Conservation (phyloP, 1,140 invertebrate genomes). For the Papilio helenus region DNA sequence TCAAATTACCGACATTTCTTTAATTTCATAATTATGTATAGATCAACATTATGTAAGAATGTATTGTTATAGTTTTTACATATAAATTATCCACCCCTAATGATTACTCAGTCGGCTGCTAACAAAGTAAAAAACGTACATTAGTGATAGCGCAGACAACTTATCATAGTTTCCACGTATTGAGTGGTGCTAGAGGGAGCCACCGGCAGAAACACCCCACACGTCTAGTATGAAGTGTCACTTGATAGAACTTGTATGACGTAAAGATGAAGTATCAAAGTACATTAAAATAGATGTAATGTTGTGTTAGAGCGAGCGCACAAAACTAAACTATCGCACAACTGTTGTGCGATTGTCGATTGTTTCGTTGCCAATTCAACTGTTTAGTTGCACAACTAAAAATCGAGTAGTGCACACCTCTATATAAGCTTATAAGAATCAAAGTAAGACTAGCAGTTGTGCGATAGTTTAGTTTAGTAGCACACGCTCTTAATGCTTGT, state of each 20-base stretch:
- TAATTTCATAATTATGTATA: no score
- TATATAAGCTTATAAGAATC: no score
- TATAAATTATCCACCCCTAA: background rate
- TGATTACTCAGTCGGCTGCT: background rate
- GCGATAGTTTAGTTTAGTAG: no score
- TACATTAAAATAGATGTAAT: background rate
- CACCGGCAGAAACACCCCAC: conserved; percentile 32
- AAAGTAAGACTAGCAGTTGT: no score
- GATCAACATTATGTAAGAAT: no score
- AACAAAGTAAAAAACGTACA: background rate
- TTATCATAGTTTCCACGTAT: conserved; percentile 12
- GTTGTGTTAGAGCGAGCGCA: background rate
- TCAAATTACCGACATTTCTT: no score
- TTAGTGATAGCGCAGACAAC: conserved; percentile 28
- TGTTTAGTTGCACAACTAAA: no score
- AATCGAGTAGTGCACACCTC: no score
- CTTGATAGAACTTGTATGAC: background rate
- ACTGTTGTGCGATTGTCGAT: no score
- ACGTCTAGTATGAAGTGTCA: conserved; percentile 10
- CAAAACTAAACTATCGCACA: no score
- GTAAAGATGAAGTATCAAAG: background rate
- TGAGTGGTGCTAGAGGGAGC: conserved; percentile 31
- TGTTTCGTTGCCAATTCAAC: no score
- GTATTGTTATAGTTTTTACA: no score
- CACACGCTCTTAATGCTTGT: background rate